Evolutionary conservation across 2,888 invertebrate species (phyloP).

Genomic region (Microdon myrmicae): DNA sequence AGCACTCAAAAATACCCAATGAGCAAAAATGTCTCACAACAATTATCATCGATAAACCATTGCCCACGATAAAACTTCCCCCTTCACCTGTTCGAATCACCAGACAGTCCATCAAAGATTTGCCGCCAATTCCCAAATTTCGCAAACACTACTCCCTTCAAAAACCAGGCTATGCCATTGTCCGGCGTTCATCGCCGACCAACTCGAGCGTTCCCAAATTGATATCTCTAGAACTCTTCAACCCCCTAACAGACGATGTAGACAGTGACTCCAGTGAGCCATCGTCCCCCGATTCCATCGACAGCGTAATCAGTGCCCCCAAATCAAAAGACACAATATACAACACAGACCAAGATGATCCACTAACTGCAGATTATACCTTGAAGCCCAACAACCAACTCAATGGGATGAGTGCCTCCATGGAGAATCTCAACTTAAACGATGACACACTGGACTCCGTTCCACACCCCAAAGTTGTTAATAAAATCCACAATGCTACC

Average conservation of each 20-base stretch:
- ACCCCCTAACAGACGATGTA: conserved; percentile 90
- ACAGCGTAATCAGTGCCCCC: conserved; percentile 83
- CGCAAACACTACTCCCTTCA: conserved; percentile 65
- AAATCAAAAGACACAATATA: conserved; percentile 78
- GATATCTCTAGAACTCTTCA: conserved; percentile 84
- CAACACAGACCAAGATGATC: conserved; percentile 89
- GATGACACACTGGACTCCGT: conserved; percentile 59
- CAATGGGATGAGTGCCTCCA: conserved; percentile 80
- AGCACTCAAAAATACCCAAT: neutral
- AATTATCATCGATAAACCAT: conserved; percentile 55
- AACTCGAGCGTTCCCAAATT: conserved; percentile 77
- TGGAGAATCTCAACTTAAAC: conserved; percentile 58
- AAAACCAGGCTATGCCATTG: conserved; percentile 73
- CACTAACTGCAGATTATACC: conserved; percentile 84
- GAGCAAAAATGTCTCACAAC: conserved; percentile 24
- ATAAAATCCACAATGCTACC: conserved; percentile 26
- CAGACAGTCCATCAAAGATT: conserved; percentile 71
- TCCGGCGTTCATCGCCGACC: conserved; percentile 75
- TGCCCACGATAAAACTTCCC: conserved; percentile 61
- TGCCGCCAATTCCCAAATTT: conserved; percentile 73
- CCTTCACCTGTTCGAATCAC: conserved; percentile 69
- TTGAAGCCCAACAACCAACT: conserved; percentile 88
- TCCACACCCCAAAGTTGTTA: conserved; percentile 52
- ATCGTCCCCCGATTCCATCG: conserved; percentile 87
- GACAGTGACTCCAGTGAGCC: conserved; percentile 87